These are phyloP conservation scores for Drosophila heteroneura DNA, from an alignment of 2,888 invertebrate species.

Conservation along the genomic window DNA sequence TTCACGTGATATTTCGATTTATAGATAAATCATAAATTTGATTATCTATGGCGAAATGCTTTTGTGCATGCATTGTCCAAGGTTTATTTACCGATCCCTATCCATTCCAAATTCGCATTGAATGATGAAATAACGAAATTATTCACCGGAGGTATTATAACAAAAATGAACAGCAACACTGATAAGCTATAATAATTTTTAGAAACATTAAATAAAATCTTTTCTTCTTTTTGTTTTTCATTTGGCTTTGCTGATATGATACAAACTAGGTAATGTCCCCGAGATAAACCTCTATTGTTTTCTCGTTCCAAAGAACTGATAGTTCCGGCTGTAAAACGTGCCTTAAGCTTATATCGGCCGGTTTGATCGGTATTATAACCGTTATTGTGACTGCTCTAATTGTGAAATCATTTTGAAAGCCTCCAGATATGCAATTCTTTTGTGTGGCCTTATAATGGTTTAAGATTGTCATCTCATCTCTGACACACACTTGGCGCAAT, in stretches of 20 bases:
- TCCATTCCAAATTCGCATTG: conserved; percentile 19
- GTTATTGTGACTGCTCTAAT: conserved; percentile 2
- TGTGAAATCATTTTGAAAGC: conserved; percentile 3
- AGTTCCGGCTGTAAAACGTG: conserved; percentile 10
- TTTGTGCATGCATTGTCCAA: conserved; percentile 18
- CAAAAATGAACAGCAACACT: not conserved
- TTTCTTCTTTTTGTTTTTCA: not conserved
- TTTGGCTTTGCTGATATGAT: not conserved
- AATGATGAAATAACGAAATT: conserved; percentile 8
- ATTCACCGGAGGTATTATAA: conserved; percentile 10
- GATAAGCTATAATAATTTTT: not conserved
- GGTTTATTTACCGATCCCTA: conserved; percentile 5
- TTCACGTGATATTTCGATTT: conserved; percentile 10
- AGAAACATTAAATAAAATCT: not conserved
- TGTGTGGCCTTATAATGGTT: conserved; percentile 8
- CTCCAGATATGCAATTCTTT: conserved; percentile 8
- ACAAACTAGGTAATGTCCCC: not conserved
- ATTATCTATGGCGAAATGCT: conserved; percentile 23
- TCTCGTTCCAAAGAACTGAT: not conserved
- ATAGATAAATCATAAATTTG: conserved; percentile 7
- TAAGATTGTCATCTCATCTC: conserved; percentile 13
- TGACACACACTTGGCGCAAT: not conserved
- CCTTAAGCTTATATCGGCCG: not conserved
- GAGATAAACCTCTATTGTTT: not conserved
- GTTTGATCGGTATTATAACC: not conserved